These are phyloP conservation scores for Gymnodraco acuticeps DNA, from an alignment of 2,797 vertebrate species.

Conservation along the genomic window DNA sequence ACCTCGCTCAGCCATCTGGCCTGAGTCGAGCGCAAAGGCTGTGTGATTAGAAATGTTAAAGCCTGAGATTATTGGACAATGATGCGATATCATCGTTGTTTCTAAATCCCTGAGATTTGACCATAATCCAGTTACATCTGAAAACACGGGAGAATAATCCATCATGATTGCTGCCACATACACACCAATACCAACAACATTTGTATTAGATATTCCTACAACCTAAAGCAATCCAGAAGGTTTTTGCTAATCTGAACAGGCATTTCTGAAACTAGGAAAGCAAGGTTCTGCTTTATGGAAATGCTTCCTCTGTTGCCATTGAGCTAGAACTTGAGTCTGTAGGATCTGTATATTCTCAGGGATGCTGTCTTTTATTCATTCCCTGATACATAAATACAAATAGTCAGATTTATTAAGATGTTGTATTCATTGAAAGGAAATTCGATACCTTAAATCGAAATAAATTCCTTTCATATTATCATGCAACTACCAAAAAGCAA, in stretches of 20 bases:
- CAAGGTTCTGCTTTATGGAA: background rate
- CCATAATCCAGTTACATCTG: slow-evolving; percentile 30
- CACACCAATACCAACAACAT: background rate
- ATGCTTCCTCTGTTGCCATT: background rate
- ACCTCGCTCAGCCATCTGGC: slow-evolving; percentile 60
- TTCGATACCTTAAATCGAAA: no score
- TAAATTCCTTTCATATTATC: no score
- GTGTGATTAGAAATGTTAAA: slow-evolving; percentile 55
- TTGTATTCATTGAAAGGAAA: background rate
- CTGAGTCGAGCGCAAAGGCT: slow-evolving; percentile 35
- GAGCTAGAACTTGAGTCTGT: slow-evolving; percentile 13
- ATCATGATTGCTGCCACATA: slow-evolving; percentile 6
- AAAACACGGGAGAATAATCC: slow-evolving; percentile 3
- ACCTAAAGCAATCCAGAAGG: background rate
- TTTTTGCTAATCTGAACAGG: background rate
- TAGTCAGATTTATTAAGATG: background rate
- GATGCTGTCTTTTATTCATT: no score
- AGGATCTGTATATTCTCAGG: no score
- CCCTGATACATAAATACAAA: background rate
- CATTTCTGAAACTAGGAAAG: slow-evolving; percentile 5
- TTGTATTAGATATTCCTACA: background rate
- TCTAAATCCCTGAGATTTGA: slow-evolving; percentile 51
- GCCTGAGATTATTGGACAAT: slow-evolving; percentile 58
- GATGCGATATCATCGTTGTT: slow-evolving; percentile 44
- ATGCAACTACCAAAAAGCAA: background rate